These are phyloP conservation scores for Stegodyphus dumicola DNA, from an alignment of 1,140 invertebrate species.

Conservation along the genomic window DNA sequence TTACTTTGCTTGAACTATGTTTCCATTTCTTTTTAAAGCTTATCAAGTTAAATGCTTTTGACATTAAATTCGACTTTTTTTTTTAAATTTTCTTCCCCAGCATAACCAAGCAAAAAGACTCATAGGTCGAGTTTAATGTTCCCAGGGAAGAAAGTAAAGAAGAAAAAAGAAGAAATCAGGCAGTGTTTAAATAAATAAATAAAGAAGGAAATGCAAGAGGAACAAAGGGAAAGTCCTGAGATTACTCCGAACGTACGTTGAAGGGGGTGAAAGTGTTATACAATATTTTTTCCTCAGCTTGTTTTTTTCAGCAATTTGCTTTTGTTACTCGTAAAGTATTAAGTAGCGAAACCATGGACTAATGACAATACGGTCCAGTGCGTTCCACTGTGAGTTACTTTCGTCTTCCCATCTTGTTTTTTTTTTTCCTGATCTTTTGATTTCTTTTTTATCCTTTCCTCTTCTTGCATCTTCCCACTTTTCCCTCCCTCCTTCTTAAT, in stretches of 20 bases:
- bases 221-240: no score
- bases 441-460: no score
- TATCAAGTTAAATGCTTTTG: constrained; percentile 2
- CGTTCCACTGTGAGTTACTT: constrained; percentile 18
- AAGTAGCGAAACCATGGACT: constrained; percentile 37
- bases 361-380: constrained; percentile 34
- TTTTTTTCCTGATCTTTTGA: no score
- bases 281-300: constrained; percentile 4
- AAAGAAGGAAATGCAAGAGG: no score
- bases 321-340: constrained; percentile 26
- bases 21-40: constrained; percentile 4
- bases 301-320: constrained; percentile 19
- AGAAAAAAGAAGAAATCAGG: constrained; percentile 1
- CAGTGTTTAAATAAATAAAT: no score
- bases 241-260: no score
- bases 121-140: constrained; percentile 18
- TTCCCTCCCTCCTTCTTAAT: neutral
- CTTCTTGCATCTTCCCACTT: neutral
- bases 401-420: neutral
- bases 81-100: neutral
- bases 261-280: neutral
- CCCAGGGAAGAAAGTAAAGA: constrained; percentile 28
- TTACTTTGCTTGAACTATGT: constrained; percentile 4
- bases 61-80: neutral
- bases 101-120: constrained; percentile 1